These are phyloP conservation scores for Tyria jacobaeae DNA, from an alignment of 2,888 invertebrate species.

Conservation along the genomic window DNA sequence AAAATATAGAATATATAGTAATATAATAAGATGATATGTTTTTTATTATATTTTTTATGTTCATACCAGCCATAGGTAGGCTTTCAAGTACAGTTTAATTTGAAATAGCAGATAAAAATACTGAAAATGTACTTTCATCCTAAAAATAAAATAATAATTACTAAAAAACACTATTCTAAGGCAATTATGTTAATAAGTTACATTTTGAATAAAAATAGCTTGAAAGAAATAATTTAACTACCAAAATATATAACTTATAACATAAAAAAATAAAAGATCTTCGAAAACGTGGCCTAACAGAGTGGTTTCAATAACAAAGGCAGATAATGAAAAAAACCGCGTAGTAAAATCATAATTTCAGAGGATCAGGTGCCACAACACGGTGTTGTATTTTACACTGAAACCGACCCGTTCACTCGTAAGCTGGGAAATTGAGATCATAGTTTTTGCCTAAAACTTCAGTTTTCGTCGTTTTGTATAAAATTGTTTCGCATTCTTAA, in stretches of 20 bases:
- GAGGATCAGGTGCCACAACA: slow-evolving; percentile 54
- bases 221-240: background rate
- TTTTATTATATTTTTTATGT: no score
- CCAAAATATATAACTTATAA: slow-evolving; percentile 5
- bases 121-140: background rate
- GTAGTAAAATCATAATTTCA: slow-evolving; percentile 50
- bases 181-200: no score
- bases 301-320: slow-evolving; percentile 32
- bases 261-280: slow-evolving; percentile 25
- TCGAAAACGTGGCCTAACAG: slow-evolving; percentile 23
- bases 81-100: no score
- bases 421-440: slow-evolving; percentile 60
- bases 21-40: no score
- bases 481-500: slow-evolving; percentile 51
- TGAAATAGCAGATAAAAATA: background rate
- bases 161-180: no score
- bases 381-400: slow-evolving; percentile 49
- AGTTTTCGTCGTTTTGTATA: slow-evolving; percentile 46
- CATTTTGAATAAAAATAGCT: no score
- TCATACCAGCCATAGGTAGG: no score
- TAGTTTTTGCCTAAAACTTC: slow-evolving; percentile 56
- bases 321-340: slow-evolving; percentile 41
- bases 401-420: slow-evolving; percentile 48
- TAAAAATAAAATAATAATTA: background rate
- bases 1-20: no score